A percentile compares a stretch with the other conserved stretches of the same genome.
Evolutionary conservation across 2,888 invertebrate genomes (phyloP).

Genomic region (Agriopis marginaria): DNA sequence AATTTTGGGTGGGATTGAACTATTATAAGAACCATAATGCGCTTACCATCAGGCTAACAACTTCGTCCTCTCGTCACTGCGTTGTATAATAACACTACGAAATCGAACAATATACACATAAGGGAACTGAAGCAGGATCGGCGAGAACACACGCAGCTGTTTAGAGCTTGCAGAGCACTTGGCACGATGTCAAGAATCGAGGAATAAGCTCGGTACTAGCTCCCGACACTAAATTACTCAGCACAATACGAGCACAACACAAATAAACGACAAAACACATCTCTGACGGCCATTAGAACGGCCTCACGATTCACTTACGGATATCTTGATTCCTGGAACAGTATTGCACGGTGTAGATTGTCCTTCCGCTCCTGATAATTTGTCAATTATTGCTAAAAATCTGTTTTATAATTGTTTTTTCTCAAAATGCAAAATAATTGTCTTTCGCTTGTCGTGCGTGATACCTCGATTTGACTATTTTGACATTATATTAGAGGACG

Average conservation of each 20-base stretch:
- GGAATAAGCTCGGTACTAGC: background rate
- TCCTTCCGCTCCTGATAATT: background rate
- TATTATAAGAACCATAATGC: background rate
- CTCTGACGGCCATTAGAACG: background rate
- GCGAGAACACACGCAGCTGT: background rate
- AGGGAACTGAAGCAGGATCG: too few species aligned
- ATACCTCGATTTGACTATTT: too few species aligned
- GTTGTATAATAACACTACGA: background rate
- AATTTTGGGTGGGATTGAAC: background rate
- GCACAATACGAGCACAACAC: conserved; percentile 18
- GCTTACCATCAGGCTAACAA: background rate
- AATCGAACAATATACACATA: background rate
- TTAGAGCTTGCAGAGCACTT: background rate
- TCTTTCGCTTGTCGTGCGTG: too few species aligned
- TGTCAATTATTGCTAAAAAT: background rate
- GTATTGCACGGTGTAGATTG: background rate
- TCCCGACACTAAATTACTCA: conserved; percentile 12
- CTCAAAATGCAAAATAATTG: too few species aligned
- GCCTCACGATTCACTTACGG: conserved; percentile 4
- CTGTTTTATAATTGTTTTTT: too few species aligned
- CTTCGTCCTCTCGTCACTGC: background rate
- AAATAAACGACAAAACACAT: background rate
- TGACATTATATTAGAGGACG: too few species aligned
- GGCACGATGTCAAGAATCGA: conserved; percentile 11
- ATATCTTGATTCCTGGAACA: background rate